These are phyloP conservation scores for Saxicola maurus DNA, from an alignment of 2,797 vertebrate genomes.

Conservation along the genomic window DNA sequence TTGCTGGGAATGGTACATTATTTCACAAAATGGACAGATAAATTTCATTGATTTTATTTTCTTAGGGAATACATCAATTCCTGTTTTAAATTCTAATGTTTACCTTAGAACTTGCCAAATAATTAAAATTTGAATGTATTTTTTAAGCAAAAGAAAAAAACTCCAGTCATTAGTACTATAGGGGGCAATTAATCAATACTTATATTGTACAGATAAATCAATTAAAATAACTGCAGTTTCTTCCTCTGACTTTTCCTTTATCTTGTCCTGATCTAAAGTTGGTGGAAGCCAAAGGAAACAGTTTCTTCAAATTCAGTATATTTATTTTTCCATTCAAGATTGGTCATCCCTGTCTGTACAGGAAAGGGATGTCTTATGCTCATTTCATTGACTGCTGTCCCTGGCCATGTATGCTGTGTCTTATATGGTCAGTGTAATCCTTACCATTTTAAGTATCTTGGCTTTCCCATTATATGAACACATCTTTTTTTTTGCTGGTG, in stretches of 20 bases:
- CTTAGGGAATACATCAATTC: not conserved
- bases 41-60: not conserved
- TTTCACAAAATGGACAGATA: not conserved
- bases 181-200: not conserved
- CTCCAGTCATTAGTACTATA: rapidly evolving
- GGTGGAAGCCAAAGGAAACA: not conserved
- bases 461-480: not conserved
- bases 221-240: not conserved
- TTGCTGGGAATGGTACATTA: not conserved
- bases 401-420: not conserved
- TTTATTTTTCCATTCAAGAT: not conserved
- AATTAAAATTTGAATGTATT: not conserved
- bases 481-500: not conserved
- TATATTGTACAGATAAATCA: not conserved
- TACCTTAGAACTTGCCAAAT: not conserved
- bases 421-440: not conserved
- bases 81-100: not conserved
- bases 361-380: not conserved
- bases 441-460: rapidly evolving
- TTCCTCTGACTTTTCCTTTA: not conserved
- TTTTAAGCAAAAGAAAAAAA: not conserved
- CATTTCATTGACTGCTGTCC: not conserved
- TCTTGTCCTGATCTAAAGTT: not conserved
- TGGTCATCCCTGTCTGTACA: not conserved
- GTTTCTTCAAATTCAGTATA: not conserved